These are phyloP conservation scores for Tipula confusa DNA, from an alignment of 2,888 invertebrate species.

Conservation along the genomic window DNA sequence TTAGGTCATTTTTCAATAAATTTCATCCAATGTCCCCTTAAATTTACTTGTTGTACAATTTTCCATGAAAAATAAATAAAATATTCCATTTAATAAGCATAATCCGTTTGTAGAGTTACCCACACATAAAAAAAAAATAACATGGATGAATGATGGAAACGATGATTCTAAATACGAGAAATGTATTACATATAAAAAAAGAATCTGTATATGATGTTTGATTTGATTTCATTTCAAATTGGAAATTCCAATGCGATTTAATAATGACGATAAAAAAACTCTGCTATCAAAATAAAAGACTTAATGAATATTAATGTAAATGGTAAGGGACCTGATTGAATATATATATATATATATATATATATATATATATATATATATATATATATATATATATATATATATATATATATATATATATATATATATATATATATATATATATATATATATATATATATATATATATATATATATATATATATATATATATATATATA, in stretches of 20 bases:
- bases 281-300: background rate
- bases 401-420: background rate
- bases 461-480: background rate
- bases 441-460: background rate
- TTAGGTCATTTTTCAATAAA: too few species aligned
- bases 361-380: background rate
- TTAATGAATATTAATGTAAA: background rate
- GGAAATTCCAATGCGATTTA: background rate
- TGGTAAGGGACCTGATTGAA: background rate
- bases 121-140: background rate
- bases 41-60: too few species aligned
- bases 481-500: background rate
- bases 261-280: too few species aligned
- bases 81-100: background rate
- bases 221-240: background rate
- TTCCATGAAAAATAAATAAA: background rate
- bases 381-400: background rate
- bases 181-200: too few species aligned
- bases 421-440: background rate
- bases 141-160: too few species aligned
- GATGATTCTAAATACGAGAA: too few species aligned
- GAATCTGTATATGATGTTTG: background rate
- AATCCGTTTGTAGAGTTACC: too few species aligned
- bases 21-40: too few species aligned
- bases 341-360: background rate